Conservation (phyloP, 2,888 invertebrate genomes). For the Omphaloscelis lunosa region DNA sequence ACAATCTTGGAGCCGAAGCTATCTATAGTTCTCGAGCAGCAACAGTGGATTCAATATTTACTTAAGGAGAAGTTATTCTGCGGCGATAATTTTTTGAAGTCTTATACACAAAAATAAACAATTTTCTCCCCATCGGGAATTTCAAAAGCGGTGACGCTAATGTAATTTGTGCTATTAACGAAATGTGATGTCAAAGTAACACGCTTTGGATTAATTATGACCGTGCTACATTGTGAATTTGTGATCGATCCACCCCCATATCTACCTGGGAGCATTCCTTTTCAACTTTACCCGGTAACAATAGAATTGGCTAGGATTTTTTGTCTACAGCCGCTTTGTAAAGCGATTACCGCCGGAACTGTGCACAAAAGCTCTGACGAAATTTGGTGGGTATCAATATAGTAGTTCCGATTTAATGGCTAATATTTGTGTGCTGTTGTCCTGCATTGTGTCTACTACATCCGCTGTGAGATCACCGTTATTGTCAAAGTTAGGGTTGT, state of each 20-base stretch:
- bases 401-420: conserved; percentile 87
- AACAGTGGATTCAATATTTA: conserved; percentile 71
- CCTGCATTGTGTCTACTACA: conserved; percentile 81
- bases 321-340: conserved; percentile 79
- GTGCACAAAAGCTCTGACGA: conserved; percentile 85
- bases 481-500: conserved; percentile 70
- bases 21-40: conserved; percentile 69
- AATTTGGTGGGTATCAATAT: conserved; percentile 86
- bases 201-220: conserved; percentile 78
- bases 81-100: conserved; percentile 26
- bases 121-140: conserved; percentile 61
- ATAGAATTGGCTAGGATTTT: conserved; percentile 78
- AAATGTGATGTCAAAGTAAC: conserved; percentile 78
- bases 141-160: conserved; percentile 71
- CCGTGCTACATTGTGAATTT: conserved; percentile 76
- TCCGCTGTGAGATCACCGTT: conserved; percentile 76
- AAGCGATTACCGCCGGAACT: conserved; percentile 88
- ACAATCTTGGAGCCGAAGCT: conserved; percentile 73
- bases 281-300: conserved; percentile 82
- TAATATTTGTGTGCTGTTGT: conserved; percentile 87
- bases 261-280: conserved; percentile 84
- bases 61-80: conserved; percentile 53
- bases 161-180: conserved; percentile 78
- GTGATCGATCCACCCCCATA: conserved; percentile 80
- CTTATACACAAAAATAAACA: conserved; percentile 11